Conservation (phyloP, 2,888 invertebrate species). For the Acronicta leporina region DNA sequence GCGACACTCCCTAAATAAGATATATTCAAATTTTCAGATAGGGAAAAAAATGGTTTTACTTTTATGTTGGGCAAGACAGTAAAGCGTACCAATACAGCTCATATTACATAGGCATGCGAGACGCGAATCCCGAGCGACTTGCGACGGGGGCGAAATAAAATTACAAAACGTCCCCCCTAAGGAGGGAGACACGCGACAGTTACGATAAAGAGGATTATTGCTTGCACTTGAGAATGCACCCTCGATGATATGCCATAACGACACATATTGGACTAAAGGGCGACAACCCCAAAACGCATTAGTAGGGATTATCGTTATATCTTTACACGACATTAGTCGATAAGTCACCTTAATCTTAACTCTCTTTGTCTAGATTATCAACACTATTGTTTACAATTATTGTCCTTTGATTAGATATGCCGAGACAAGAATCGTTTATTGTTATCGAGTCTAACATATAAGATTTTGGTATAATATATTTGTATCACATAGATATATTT, state of each 20-base stretch:
- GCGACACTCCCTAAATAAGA: conserved; percentile 20
- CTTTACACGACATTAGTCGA: conserved; percentile 80
- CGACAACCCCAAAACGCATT: conserved; percentile 77
- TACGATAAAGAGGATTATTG: conserved; percentile 83
- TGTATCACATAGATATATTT: not conserved
- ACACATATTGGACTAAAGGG: conserved; percentile 74
- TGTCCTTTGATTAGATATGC: conserved; percentile 47
- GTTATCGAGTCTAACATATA: conserved; percentile 10
- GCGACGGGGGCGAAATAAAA: conserved; percentile 73
- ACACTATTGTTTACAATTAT: conserved; percentile 46
- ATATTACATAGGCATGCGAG: conserved; percentile 67
- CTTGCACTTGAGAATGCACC: conserved; percentile 84
- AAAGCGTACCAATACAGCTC: conserved; percentile 59
- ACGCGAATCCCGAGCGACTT: conserved; percentile 66
- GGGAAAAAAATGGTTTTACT: conserved; percentile 47
- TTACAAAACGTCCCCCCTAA: conserved; percentile 76
- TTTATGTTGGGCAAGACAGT: conserved; percentile 44
- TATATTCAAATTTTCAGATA: conserved; percentile 17
- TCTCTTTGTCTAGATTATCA: conserved; percentile 66
- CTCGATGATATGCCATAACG: conserved; percentile 63
- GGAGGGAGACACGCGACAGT: conserved; percentile 74
- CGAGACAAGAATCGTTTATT: conserved; percentile 20
- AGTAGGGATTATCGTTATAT: conserved; percentile 82
- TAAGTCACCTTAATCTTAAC: conserved; percentile 81
- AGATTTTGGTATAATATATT: not conserved